Conservation (phyloP, 30 jellyfish, hydroid and myxozoan genomes). For the Aurelia aurita complex sp. Pacific region DNA sequence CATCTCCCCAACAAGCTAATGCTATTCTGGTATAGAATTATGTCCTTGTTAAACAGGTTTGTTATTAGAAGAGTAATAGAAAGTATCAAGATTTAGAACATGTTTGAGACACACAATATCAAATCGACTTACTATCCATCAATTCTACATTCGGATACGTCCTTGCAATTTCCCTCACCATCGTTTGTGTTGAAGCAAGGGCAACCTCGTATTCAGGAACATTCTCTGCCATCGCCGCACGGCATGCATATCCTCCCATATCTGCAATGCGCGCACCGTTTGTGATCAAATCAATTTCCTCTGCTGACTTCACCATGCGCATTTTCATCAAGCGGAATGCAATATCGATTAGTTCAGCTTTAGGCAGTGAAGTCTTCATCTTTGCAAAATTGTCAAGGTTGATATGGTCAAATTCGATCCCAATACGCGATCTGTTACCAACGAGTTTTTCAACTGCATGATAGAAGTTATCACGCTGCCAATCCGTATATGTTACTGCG, state of each 20-base stretch:
- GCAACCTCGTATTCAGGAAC: constrained; percentile 92
- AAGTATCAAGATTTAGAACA: background rate
- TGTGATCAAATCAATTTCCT: constrained; percentile 81
- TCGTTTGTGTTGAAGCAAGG: constrained; percentile 67
- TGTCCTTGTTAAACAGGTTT: background rate
- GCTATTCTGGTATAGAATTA: no score
- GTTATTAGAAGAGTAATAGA: background rate
- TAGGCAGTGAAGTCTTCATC: constrained; percentile 70
- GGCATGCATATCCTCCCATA: constrained; percentile 78
- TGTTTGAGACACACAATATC: background rate
- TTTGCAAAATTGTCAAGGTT: constrained; percentile 51
- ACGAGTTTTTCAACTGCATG: constrained; percentile 73
- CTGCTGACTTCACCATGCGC: constrained; percentile 84
- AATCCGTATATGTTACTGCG: constrained; percentile 83
- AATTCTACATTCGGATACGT: constrained; percentile 79
- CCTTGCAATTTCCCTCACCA: constrained; percentile 81
- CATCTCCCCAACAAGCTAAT: no score
- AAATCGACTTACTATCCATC: constrained; percentile 77
- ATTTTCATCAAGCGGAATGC: constrained; percentile 70
- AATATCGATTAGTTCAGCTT: constrained; percentile 73
- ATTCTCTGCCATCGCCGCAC: constrained; percentile 66
- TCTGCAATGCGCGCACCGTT: constrained; percentile 90
- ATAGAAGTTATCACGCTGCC: constrained; percentile 87
- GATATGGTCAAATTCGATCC: constrained; percentile 80
- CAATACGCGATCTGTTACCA: constrained; percentile 67